Percentiles rank a stretch among this genome's conserved stretches.
Conservation (phyloP, 2,888 invertebrate species). For the Drosophila lutescens region DNA sequence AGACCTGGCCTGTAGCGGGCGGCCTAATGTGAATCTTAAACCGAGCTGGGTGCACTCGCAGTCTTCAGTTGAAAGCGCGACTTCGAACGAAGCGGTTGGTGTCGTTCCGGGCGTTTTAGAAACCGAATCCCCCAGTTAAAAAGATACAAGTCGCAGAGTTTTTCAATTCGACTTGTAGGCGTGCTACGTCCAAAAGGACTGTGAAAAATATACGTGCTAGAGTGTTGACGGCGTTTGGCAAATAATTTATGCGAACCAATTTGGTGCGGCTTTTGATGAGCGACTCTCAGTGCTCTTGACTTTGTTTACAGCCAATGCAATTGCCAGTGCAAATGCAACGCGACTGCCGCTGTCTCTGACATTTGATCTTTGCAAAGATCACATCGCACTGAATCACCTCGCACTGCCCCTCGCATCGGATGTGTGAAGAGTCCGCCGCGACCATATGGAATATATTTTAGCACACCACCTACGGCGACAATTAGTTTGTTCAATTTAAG, state of each 20-base stretch:
- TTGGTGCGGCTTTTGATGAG: slow-evolving; percentile 49
- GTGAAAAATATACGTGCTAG: slow-evolving; percentile 32
- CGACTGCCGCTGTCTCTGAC: slow-evolving; percentile 52
- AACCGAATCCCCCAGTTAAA: neutral
- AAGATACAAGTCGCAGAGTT: slow-evolving; percentile 26
- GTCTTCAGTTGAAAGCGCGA: slow-evolving; percentile 81
- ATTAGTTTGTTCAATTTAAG: slow-evolving; percentile 57
- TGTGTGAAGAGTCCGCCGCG: slow-evolving; percentile 41
- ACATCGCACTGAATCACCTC: slow-evolving; percentile 38
- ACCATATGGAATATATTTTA: slow-evolving; percentile 68
- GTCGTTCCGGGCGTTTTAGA: slow-evolving; percentile 49
- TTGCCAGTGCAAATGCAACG: slow-evolving; percentile 16
- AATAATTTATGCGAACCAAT: slow-evolving; percentile 70
- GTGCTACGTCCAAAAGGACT: slow-evolving; percentile 53
- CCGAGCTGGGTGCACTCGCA: slow-evolving; percentile 72
- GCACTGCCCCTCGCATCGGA: slow-evolving; percentile 33
- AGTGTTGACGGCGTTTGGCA: slow-evolving; percentile 68
- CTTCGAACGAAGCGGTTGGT: slow-evolving; percentile 78
- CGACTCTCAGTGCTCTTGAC: slow-evolving; percentile 67
- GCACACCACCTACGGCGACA: slow-evolving; percentile 53
- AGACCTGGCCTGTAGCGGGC: slow-evolving; percentile 59
- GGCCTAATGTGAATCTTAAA: slow-evolving; percentile 79
- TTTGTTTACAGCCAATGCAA: slow-evolving; percentile 58
- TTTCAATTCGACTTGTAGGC: slow-evolving; percentile 19
- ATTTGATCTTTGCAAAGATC: slow-evolving; percentile 73